Percentiles rank a stretch among this genome's conserved stretches.
These are phyloP conservation scores for Lampris megalopsis DNA, from an alignment of 2,113 vertebrate species.

Conservation along the genomic window DNA sequence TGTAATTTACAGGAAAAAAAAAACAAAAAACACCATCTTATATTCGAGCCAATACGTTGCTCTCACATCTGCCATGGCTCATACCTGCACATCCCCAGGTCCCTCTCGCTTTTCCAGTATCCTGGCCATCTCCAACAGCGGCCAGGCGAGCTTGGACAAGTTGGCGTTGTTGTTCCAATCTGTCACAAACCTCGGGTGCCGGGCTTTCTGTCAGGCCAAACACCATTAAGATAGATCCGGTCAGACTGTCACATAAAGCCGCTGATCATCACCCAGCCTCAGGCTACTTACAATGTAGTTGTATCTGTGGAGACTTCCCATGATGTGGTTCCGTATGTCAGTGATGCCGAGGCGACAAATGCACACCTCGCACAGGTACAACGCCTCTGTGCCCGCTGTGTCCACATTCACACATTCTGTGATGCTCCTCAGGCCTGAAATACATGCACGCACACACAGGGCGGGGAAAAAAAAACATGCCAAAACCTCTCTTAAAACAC, in stretches of 20 bases:
- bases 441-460: neutral
- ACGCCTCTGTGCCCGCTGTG: conserved; percentile 1
- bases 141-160: conserved; percentile 72
- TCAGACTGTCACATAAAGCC: neutral
- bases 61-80: too few species aligned
- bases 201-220: conserved; percentile 60
- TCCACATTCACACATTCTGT: conserved; percentile 67
- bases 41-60: too few species aligned
- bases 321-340: conserved; percentile 76
- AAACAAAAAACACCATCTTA: too few species aligned
- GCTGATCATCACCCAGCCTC: neutral
- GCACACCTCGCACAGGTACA: conserved; percentile 76
- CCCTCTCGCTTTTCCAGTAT: conserved; percentile 70
- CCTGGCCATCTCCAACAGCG: conserved; percentile 73
- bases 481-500: neutral
- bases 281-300: conserved; percentile 74
- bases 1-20: too few species aligned
- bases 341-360: conserved; percentile 59
- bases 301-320: conserved; percentile 77
- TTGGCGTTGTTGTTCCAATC: conserved; percentile 50
- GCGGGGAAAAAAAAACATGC: too few species aligned
- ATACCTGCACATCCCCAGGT: conserved; percentile 68
- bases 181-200: conserved; percentile 51
- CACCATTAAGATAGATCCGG: neutral
- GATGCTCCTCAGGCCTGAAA: conserved; percentile 69